Evolutionary conservation across 2,797 vertebrate species (phyloP), one percentile per base, ranked within the genome.

Genomic region (Melanotaenia parkinsoni): DNA sequence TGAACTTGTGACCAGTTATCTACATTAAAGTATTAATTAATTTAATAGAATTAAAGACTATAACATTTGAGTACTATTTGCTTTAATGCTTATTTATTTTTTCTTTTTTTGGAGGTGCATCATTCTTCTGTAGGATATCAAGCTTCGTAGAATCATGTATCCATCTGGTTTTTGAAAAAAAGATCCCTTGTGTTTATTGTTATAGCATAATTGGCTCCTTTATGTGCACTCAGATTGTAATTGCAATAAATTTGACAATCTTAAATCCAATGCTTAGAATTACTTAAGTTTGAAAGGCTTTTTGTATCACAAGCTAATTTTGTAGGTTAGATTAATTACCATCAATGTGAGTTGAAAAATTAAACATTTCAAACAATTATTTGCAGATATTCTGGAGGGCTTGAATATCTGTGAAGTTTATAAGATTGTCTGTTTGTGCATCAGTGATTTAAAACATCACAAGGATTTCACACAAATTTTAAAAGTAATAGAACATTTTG

Each of bases 151-250:
- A 65, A 70, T 58, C 43, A 51, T 37, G 54, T 24, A 58, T 20
- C 28, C 16, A 11, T 50, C 58, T 24, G 63, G 22, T 51, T 54
- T 8, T 63, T n/a, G 5, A 26, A 26, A 26, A 33, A 60, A 51
- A 62, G 62, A 45, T n/a, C 11, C 5, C 18, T 16, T 43, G 24
- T 53, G 37, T 79, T 74, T 28, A 12, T 71, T 58, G 63, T 68
- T 38, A 35, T 30, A 32, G 43, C 63, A 77, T 72, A 74, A 26
- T 64, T 67, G 22, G 26, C 40, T 70, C 63, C 54, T 74, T 86
- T 50, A 74, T 70, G 62, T 70, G 72, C 68, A 70, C 63, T 83
- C 69, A 58, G 28, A 80, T 72, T 80, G 71, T 67, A 72, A 83
- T 75, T 79, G 60, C 60, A 68, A 72, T 76, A 53, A 76, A 77